Evolutionary conservation across 2,113 vertebrate genomes (phyloP).

Genomic region (Scartelaos histophorus): DNA sequence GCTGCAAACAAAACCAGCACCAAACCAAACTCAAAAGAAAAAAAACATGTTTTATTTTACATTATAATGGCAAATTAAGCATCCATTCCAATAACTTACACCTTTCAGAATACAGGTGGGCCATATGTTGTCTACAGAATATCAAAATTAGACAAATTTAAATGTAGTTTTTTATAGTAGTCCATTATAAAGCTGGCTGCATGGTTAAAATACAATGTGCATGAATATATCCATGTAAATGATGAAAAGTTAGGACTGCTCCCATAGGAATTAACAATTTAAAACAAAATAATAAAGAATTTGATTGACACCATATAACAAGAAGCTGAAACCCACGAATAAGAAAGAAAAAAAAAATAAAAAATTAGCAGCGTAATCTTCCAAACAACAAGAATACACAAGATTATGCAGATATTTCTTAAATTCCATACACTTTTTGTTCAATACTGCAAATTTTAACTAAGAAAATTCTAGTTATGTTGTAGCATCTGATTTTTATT

Average conservation of each 20-base stretch:
- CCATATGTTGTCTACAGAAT: background rate
- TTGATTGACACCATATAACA: too few species aligned
- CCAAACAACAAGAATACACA: background rate
- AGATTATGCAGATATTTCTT: background rate
- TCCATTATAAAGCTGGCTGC: too few species aligned
- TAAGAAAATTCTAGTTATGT: background rate
- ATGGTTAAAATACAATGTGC: too few species aligned
- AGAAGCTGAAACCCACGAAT: too few species aligned
- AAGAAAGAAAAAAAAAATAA: background rate
- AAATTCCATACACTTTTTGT: background rate
- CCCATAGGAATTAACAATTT: too few species aligned
- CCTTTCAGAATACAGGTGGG: slow-evolving; percentile 39
- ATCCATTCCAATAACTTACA: slow-evolving; percentile 13
- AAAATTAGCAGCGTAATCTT: background rate
- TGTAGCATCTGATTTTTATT: too few species aligned
- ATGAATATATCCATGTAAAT: too few species aligned
- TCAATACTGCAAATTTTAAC: background rate
- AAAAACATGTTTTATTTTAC: slow-evolving; percentile 48
- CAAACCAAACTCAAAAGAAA: background rate
- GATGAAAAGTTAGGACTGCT: too few species aligned
- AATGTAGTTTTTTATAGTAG: too few species aligned
- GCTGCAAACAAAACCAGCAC: background rate
- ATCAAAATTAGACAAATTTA: background rate
- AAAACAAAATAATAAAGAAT: too few species aligned
- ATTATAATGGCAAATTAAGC: slow-evolving; percentile 31